Evolutionary conservation across 2,797 vertebrate species (phyloP), one percentile per base, ranked within the genome.

Genomic region (Clarias pachynema): DNA sequence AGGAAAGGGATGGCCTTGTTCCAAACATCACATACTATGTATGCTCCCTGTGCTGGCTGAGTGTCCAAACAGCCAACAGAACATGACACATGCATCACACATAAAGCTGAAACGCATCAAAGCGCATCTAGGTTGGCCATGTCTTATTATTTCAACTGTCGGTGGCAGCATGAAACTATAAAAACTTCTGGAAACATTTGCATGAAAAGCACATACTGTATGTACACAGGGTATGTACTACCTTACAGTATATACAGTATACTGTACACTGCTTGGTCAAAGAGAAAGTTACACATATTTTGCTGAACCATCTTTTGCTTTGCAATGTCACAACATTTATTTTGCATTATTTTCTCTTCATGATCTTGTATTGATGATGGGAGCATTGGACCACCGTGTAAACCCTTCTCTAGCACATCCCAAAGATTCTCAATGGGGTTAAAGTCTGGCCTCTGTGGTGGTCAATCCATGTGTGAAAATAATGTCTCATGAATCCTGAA

Each of bases 1-100:
- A 83, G 84, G 88, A 87, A 74, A 69, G 62, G 49, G 70, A 82
- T 86, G 84, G 90, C 84, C 78, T 22, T 1, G 31, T 86, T 87
- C 86, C 89, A 87, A 86, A 75, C 60, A 60, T 73, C 70, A 72
- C 60, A 73, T 82, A 83, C 72, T 79, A 74, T 65, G 88, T 44
- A 82, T 86, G 20, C 78, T 81, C n/a, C 59, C 49, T 60, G 63
- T 14, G 12, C 14, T 20, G 74, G 53, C 79, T 60, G 78, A 82
- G 73, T 73, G 77, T 62, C 56, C 26, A 79, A 86, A 86, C 84
- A 77, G 63, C 12, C 16, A 72, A 79, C 80, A 83, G 74, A 74
- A 69, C 69, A 12, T 60, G 24, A 57, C 26, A 63, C 84, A 80
- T 83, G 66, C 10, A 74, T 37, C 40, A 37, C 84, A 85, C 80